Evolutionary conservation across 2,113 vertebrate genomes (phyloP).

Genomic region (Silurus asotus): DNA sequence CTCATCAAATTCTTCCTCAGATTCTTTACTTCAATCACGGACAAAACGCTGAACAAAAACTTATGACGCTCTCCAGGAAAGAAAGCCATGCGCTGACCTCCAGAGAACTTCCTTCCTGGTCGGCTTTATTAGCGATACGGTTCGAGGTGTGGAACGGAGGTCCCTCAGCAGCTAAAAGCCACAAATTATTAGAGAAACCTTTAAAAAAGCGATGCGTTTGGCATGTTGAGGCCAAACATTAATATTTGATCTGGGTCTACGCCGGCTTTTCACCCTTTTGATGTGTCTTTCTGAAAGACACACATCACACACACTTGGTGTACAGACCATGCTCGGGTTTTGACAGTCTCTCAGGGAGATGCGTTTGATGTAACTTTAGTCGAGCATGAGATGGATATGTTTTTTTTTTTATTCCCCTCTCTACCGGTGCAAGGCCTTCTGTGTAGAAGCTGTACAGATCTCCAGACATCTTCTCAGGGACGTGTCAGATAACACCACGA

Average conservation of each 20-base stretch:
- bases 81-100: neutral
- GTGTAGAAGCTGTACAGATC: slow-evolving; percentile 23
- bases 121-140: neutral
- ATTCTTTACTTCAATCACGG: no score
- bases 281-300: neutral
- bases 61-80: neutral
- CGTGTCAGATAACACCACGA: neutral
- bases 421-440: neutral
- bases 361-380: slow-evolving; percentile 41
- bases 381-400: slow-evolving; percentile 19
- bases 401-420: slow-evolving; percentile 7
- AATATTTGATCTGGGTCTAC: slow-evolving; percentile 18
- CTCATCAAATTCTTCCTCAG: no score
- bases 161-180: neutral
- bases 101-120: neutral
- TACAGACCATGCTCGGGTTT: neutral
- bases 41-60: no score
- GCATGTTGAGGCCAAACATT: neutral
- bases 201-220: neutral
- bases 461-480: slow-evolving; percentile 33
- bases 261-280: slow-evolving; percentile 6
- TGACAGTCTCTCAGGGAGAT: slow-evolving; percentile 26
- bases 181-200: neutral
- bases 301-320: neutral
- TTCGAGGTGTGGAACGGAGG: neutral